Base-by-base conservation (phyloP, 2,797 vertebrate genomes). In the Mionectes olivaceus region DNA sequence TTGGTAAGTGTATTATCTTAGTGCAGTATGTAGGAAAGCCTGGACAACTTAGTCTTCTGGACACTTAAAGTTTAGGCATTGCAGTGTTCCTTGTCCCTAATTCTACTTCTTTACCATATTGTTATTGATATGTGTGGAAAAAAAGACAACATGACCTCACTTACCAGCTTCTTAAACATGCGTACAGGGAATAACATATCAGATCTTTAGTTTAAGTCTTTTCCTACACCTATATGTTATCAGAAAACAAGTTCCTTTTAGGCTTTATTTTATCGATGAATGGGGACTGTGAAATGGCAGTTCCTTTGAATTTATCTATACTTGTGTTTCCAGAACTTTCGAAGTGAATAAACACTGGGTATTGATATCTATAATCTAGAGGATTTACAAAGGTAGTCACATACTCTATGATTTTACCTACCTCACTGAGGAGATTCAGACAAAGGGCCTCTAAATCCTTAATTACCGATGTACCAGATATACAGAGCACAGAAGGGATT, bases 41-140 rank as follows among this genome's bases (percentile, higher is more conserved):
- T 56, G 12, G 33, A 27, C 11, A 47, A 9, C 8, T 77, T 50
- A 55, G 44, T 49, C 22, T 61, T 64, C 19, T 33, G 41, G 13
- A 55, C 23, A 12, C 52, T 49, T 74, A 23, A 41, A 90, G 77
- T 11, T 52, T 76, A 33, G 22, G 5, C 2, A 43, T 33, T 91
- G 32, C n/a, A 43, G 8, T 50, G 8, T 2, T 90, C 5, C 24
- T 74, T 59, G 47, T 49, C 14, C 5, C 9, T 75, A 57, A 50
- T 73, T 55, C 11, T 32, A 65, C 10, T 52, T 76, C 1, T 9
- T 63, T 27, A 32, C 8, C 0, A 1, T 25, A 39, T 18, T 0
- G 0, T 79, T 77, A 35, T 21, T 0, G 0, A 44, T 27, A 60
- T 1, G 0, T 37, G 6, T 30, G 14, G 14, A 5, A 50, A 43